Base-by-base conservation (phyloP, 2,888 invertebrate genomes). In the Nephrotoma flavescens region DNA sequence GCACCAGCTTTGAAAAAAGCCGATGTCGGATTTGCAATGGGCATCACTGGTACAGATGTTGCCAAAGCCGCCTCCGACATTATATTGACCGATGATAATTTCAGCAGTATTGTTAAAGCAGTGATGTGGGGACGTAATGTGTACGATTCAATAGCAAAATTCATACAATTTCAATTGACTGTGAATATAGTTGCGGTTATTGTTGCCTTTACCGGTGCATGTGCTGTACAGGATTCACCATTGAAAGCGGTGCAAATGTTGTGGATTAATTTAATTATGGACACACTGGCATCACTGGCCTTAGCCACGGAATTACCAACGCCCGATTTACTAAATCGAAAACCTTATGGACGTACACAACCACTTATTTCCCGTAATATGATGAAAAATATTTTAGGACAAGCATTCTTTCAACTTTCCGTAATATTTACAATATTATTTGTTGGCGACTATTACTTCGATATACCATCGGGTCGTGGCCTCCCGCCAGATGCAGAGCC, bases 91-190 rank as follows among this genome's bases (percentile, higher is more conserved):
- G 99, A 99, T 92, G 99, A 99, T 93, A 99, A 99, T 93, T 99
- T 99, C 93, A 98, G 98, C 90, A 98, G 98, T 90, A 99, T 99
- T 92, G 99, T 99, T 89, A 99, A 99, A 92, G 99, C 99, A 88
- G 99, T 99, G 89, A 98, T 99, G 98, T 99, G 99, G 99, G 99
- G 99, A 88, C 95, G 99, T 89, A 99, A 99, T 92, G 99, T 99
- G 87, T 99, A 99, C 92, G 99, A 99, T 94, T 98, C 98, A 91
- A 99, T 99, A 92, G 98, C 99, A 88, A 99, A 99, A 94, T 99
- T 99, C 93, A 94, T 99, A 90, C 99, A 99, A 94, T 99, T 99
- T 94, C 99, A 99, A 93, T 94, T 99, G 89, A 99, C 99, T 88
- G 99, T 99, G 90, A 99, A 99, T 93, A 96, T 99, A 89, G 99